Evolutionary conservation across 2,113 vertebrate species (phyloP).

Genomic region (Callipepla californica): DNA sequence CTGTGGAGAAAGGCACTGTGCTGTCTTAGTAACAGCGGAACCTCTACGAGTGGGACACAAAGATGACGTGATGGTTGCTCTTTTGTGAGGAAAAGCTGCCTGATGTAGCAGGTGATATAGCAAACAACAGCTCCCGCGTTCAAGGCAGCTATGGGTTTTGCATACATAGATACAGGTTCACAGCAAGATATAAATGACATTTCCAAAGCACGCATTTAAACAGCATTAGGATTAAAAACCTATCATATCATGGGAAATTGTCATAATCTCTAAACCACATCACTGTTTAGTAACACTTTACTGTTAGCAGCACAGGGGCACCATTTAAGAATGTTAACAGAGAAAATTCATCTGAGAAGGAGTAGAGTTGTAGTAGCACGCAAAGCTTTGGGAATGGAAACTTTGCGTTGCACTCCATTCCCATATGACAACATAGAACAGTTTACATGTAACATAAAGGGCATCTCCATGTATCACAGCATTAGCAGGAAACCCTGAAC

Average conservation of each 20-base stretch:
- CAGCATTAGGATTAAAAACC: background rate
- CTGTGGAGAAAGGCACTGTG: background rate
- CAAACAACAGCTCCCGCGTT: background rate
- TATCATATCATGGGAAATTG: background rate
- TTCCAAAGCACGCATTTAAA: background rate
- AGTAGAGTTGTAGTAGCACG: accelerated
- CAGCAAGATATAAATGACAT: background rate
- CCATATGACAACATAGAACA: accelerated
- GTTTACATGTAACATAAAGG: background rate
- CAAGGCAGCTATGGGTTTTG: background rate
- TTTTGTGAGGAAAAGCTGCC: background rate
- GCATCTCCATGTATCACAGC: accelerated
- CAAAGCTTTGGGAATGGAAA: background rate
- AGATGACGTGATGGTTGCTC: accelerated
- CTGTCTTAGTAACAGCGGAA: background rate
- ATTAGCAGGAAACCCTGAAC: background rate
- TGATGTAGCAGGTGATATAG: background rate
- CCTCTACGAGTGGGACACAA: accelerated
- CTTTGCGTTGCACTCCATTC: background rate
- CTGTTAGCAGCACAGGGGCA: background rate
- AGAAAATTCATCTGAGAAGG: background rate
- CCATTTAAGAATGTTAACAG: background rate
- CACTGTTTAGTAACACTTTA: background rate
- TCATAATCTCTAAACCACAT: background rate
- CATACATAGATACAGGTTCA: accelerated